phyloP scores from a whole-genome alignment of 2,797 vertebrate genomes.

The Todus mexicanus region DNA sequence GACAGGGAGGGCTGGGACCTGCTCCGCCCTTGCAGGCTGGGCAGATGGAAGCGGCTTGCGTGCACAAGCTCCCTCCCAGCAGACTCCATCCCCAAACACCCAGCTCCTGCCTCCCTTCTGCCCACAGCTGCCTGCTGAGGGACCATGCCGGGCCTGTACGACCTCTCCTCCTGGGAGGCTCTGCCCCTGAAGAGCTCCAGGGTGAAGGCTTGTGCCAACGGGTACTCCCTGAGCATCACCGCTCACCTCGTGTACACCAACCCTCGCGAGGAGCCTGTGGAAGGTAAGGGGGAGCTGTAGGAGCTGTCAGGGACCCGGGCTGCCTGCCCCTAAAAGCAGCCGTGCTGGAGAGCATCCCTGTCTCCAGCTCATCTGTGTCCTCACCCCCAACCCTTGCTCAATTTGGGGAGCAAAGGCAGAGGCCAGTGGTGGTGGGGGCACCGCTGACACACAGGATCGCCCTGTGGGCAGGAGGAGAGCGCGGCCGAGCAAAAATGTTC shows the following conservation, averaged over 20 bases:
- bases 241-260: constrained; percentile 90
- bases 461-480: neutral
- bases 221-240: constrained; percentile 88
- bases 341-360: neutral
- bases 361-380: neutral
- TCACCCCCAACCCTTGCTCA: neutral
- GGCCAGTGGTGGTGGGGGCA: neutral
- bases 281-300: constrained; percentile 76
- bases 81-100: fast-evolving
- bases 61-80: neutral
- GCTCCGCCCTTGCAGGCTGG: neutral
- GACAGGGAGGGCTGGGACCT: neutral
- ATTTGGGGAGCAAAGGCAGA: neutral
- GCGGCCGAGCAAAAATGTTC: neutral
- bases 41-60: neutral
- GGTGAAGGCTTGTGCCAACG: constrained; percentile 91
- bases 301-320: neutral
- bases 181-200: constrained; percentile 89
- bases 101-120: neutral
- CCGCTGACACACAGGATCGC: fast-evolving
- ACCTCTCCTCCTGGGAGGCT: constrained; percentile 87
- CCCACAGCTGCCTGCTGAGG: neutral
- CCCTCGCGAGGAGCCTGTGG: constrained; percentile 82
- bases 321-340: neutral
- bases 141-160: constrained; percentile 90